Evolutionary conservation across 1,140 invertebrate species (phyloP).

Genomic region (Achatina immaculata): DNA sequence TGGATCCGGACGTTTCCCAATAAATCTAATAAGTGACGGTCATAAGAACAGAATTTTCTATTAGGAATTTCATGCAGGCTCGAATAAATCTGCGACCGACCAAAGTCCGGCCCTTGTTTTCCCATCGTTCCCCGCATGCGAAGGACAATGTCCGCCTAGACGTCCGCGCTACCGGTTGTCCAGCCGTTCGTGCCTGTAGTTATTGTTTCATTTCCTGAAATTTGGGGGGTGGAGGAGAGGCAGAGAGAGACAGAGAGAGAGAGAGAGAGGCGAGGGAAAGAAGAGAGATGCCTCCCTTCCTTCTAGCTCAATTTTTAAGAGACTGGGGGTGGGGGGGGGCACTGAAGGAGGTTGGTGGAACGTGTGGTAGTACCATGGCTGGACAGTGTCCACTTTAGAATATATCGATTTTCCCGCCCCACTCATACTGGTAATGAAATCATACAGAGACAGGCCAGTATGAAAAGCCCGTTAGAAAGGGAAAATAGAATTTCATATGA

Average conservation of each 20-base stretch:
- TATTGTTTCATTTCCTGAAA: conserved; percentile 18
- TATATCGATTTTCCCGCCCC: conserved; percentile 20
- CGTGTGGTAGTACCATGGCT: background rate
- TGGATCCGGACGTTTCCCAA: conserved; percentile 31
- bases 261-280: too few relatives aligned
- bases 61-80: conserved; percentile 40
- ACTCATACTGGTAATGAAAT: background rate
- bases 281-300: background rate
- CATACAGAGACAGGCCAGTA: background rate
- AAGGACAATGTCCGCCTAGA: conserved; percentile 22
- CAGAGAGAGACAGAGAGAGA: too few relatives aligned
- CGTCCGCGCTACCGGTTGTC: conserved; percentile 4
- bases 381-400: conserved; percentile 18
- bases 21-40: conserved; percentile 39
- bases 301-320: conserved; percentile 19
- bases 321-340: too few relatives aligned
- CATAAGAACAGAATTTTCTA: conserved; percentile 31
- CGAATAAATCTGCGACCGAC: conserved; percentile 16
- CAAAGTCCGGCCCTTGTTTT: conserved; percentile 3
- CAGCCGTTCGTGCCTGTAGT: background rate
- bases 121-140: conserved; percentile 10
- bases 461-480: background rate
- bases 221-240: too few relatives aligned
- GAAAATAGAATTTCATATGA: conserved; percentile 7
- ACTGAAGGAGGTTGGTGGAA: background rate